Conservation (phyloP, 2,888 invertebrate species). For the Mycalesis mineus region DNA sequence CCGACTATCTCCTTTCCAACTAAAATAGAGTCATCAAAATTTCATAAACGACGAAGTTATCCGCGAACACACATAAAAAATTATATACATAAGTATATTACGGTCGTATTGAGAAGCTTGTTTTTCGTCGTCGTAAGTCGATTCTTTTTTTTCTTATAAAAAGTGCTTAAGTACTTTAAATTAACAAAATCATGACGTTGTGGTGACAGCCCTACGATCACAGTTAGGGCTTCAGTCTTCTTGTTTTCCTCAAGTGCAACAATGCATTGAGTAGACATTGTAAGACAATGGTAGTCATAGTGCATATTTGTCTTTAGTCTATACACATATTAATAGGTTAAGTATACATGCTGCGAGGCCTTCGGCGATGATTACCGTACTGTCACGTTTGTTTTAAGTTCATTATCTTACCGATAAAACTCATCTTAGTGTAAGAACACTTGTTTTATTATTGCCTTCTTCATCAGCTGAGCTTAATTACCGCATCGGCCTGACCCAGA, state of each 20-base stretch:
- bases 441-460: no score
- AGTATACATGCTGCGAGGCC: conserved; percentile 29
- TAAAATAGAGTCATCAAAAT: no score
- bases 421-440: background rate
- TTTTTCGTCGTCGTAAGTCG: no score
- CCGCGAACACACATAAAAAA: no score
- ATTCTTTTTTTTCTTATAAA: no score
- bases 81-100: no score
- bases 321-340: conserved; percentile 29
- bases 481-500: no score
- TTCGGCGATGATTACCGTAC: conserved; percentile 30
- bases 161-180: no score
- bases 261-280: conserved; percentile 22
- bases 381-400: conserved; percentile 28
- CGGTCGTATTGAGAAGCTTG: no score
- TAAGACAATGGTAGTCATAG: conserved; percentile 27
- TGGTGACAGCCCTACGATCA: background rate
- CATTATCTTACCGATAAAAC: conserved; percentile 22
- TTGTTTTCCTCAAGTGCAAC: conserved; percentile 23
- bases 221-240: conserved; percentile 5
- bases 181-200: background rate
- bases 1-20: no score
- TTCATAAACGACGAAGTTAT: no score
- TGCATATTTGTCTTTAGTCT: conserved; percentile 25
- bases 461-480: no score